phyloP scores from a whole-genome alignment of 2,113 vertebrate species.

The Oncorhynchus mykiss region DNA sequence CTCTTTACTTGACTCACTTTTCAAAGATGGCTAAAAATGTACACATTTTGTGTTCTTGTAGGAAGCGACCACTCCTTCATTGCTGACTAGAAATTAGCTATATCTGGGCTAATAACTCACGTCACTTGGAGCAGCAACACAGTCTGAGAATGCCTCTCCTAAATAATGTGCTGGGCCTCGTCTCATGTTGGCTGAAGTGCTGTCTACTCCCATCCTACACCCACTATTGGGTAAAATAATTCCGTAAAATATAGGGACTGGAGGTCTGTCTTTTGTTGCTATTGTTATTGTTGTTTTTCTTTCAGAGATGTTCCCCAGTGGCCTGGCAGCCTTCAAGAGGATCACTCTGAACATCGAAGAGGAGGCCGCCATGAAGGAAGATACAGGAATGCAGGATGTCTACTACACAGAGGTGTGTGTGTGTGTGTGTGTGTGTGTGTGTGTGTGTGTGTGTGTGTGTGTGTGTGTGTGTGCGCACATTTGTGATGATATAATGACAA shows the following conservation, averaged over 20 bases:
- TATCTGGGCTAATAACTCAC: no score
- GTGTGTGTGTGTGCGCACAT: no score
- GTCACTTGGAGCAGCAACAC: not conserved
- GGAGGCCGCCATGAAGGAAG: constrained; percentile 97
- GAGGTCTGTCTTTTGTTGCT: not conserved
- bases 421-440: not conserved
- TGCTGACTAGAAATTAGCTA: no score
- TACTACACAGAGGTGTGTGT: constrained; percentile 90
- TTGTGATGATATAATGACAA: no score
- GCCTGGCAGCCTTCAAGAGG: constrained; percentile 89
- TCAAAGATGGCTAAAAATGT: no score
- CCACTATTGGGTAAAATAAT: not conserved
- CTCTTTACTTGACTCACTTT: no score
- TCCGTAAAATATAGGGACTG: not conserved
- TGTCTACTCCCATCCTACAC: no score
- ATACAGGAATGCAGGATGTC: constrained; percentile 93
- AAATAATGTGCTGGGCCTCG: no score
- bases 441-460: no score
- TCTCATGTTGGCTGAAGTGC: no score
- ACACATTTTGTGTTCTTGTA: no score
- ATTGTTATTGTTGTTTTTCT: not conserved
- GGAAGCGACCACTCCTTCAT: no score
- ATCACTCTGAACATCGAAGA: constrained; percentile 93
- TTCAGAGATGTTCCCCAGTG: constrained; percentile 86
- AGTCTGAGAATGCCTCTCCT: not conserved